Conservation (phyloP, 2,113 vertebrate genomes). For the Mormoops blainvillei region DNA sequence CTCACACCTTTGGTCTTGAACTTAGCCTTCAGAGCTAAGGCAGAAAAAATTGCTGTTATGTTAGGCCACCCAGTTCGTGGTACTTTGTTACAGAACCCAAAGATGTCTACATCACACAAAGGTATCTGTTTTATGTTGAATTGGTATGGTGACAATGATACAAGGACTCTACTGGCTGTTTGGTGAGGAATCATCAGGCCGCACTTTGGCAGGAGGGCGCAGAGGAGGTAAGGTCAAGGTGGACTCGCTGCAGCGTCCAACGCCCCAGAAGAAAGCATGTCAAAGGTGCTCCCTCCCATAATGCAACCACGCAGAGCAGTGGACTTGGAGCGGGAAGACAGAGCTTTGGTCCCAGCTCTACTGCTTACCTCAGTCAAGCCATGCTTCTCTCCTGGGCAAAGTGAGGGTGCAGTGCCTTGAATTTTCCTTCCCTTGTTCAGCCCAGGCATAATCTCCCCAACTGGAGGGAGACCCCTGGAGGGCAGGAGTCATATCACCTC, state of each 20-base stretch:
- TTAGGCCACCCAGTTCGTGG: neutral
- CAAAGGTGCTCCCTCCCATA: neutral
- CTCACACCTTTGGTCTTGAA: neutral
- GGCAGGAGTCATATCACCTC: neutral
- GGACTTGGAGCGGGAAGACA: fast-evolving
- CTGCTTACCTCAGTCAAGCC: neutral
- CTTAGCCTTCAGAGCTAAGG: neutral
- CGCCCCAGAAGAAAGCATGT: neutral
- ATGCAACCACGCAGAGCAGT: fast-evolving
- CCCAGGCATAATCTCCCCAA: neutral
- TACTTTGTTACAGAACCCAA: neutral
- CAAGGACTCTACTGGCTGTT: neutral
- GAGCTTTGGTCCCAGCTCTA: neutral
- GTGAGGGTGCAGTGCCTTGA: neutral
- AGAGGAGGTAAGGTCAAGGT: neutral
- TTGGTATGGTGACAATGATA: fast-evolving
- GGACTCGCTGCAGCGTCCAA: neutral
- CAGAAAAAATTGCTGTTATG: neutral
- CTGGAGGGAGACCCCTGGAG: neutral
- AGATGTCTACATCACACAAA: too few species aligned
- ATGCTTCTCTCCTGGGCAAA: neutral
- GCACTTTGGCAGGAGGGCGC: neutral
- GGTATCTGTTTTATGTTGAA: neutral
- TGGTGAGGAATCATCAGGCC: neutral
- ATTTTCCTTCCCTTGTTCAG: neutral